phyloP scores from a whole-genome alignment of 1,140 invertebrate genomes.

The silkworm (Bombyx mori) region ASM3026992v2 NC_085132.1:967501-968000 shows the following conservation, averaged over 20 bases:
- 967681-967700: constrained; percentile 46
- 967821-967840: constrained; percentile 47
- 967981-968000: constrained; percentile 90
- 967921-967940: constrained; percentile 41
- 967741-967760: constrained; percentile 38
- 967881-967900: constrained; percentile 75
- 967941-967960: constrained; percentile 90
- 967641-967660: constrained; percentile 52
- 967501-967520: constrained; percentile 54
- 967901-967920: constrained; percentile 41
- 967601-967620: constrained; percentile 47
- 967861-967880: constrained; percentile 86
- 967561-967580: not conserved
- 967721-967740: constrained; percentile 74
- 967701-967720: constrained; percentile 39
- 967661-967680: constrained; percentile 52
- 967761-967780: constrained; percentile 18
- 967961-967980: constrained; percentile 91
- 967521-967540: constrained; percentile 30
- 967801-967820: constrained; percentile 37
- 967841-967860: constrained; percentile 76
- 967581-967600: constrained; percentile 32
- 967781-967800: constrained; percentile 53
- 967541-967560: too few relatives aligned
- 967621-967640: constrained; percentile 47